A percentile compares a stretch with the other conserved stretches of the same genome.
phyloP scores from a whole-genome alignment of 2,797 vertebrate genomes.

The Ispidina lecontei region DNA sequence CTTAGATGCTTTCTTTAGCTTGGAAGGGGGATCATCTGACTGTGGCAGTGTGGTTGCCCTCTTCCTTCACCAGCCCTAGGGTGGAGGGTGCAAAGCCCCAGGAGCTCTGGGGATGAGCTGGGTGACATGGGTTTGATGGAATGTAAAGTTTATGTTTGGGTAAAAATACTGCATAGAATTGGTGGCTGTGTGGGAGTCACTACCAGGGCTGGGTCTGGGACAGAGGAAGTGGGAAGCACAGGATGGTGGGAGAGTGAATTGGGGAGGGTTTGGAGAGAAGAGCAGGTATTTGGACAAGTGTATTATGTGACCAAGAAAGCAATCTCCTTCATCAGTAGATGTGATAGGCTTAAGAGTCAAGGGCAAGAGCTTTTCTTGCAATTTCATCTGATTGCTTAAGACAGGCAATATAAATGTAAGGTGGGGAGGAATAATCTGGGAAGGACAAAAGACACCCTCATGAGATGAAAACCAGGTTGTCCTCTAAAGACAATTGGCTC shows the following conservation, averaged over 20 bases:
- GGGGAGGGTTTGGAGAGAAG: neutral
- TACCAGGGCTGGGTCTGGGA: neutral
- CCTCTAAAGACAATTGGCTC: neutral
- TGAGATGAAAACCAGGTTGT: neutral
- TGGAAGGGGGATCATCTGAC: neutral
- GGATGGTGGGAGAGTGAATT: neutral
- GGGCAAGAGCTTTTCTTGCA: neutral
- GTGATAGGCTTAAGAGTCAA: neutral
- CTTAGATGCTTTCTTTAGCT: neutral
- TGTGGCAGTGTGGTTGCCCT: neutral
- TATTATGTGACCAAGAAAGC: neutral
- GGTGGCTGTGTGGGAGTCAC: neutral
- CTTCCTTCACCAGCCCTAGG: neutral
- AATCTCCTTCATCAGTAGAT: neutral
- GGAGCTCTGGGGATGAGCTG: neutral
- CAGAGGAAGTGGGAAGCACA: too few species aligned
- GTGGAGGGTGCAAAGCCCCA: neutral
- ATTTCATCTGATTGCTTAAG: neutral
- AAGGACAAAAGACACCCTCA: neutral
- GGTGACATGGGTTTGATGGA: neutral
- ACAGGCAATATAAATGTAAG: neutral
- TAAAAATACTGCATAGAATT: neutral
- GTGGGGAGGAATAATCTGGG: neutral
- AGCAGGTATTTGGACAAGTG: neutral
- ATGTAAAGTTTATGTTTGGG: neutral